These are phyloP conservation scores for Drosophila mercatorum DNA, from an alignment of 2,888 invertebrate genomes.

Conservation along the genomic window DNA sequence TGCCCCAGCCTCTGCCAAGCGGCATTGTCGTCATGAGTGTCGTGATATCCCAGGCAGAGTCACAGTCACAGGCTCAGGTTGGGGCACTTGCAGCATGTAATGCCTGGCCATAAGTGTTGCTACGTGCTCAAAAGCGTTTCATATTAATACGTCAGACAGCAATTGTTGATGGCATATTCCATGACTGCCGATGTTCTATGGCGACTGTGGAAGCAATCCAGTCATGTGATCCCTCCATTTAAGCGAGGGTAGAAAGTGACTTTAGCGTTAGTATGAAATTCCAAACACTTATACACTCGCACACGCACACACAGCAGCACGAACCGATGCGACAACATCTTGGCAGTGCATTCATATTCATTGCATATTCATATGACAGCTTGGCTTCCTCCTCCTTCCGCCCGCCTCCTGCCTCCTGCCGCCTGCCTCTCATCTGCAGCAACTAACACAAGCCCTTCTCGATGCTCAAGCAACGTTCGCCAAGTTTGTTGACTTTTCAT, in stretches of 20 bases:
- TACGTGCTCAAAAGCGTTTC: constrained; percentile 82
- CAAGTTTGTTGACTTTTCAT: constrained; percentile 81
- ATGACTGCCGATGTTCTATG: constrained; percentile 62
- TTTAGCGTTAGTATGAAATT: constrained; percentile 66
- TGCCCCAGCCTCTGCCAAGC: constrained; percentile 26
- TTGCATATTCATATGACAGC: constrained; percentile 79
- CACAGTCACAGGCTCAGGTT: constrained; percentile 37
- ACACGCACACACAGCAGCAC: constrained; percentile 9
- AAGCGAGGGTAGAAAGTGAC: constrained; percentile 79
- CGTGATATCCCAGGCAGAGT: constrained; percentile 66
- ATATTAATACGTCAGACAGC: constrained; percentile 78
- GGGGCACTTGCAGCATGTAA: constrained; percentile 71
- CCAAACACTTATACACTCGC: constrained; percentile 43
- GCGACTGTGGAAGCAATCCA: constrained; percentile 76
- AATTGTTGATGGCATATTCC: constrained; percentile 66
- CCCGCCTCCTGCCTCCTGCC: neutral
- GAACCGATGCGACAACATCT: constrained; percentile 64
- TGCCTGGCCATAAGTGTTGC: constrained; percentile 81
- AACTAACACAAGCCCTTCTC: constrained; percentile 28
- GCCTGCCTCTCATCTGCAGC: neutral
- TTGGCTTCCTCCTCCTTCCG: constrained; percentile 16
- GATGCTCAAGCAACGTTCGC: constrained; percentile 47
- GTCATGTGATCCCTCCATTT: constrained; percentile 79
- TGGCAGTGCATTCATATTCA: constrained; percentile 74
- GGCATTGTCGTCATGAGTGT: constrained; percentile 69